These are phyloP conservation scores for Chloropsis cyanopogon DNA, from an alignment of 2,113 vertebrate genomes.

Conservation along the genomic window DNA sequence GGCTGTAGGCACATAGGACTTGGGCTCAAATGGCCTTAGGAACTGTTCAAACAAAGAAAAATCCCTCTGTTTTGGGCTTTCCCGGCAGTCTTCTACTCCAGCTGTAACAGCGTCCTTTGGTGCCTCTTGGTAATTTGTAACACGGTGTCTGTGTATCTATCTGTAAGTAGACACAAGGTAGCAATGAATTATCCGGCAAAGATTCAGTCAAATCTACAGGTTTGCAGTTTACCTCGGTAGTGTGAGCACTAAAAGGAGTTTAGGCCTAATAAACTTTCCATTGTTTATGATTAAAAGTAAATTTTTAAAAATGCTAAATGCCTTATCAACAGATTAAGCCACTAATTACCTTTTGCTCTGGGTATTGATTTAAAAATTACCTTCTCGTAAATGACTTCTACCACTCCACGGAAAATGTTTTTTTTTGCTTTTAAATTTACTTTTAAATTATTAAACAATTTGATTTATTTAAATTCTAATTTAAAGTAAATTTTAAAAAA, in stretches of 20 bases:
- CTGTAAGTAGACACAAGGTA: background rate
- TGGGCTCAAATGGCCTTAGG: accelerated
- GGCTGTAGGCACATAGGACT: background rate
- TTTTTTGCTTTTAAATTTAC: too few species aligned
- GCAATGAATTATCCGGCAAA: background rate
- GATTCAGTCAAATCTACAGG: background rate
- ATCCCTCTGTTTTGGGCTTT: accelerated
- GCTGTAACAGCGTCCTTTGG: background rate
- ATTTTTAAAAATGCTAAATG: background rate
- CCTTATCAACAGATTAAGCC: background rate
- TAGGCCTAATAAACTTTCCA: background rate
- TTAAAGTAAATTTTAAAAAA: too few species aligned
- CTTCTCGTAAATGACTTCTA: background rate
- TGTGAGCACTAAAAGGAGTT: background rate
- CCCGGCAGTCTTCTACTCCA: accelerated
- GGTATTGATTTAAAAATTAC: background rate
- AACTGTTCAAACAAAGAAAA: background rate
- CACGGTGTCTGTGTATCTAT: background rate
- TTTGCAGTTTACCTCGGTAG: accelerated
- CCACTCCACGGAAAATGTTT: background rate
- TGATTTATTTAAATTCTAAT: too few species aligned
- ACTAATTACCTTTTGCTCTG: background rate
- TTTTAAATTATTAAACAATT: too few species aligned
- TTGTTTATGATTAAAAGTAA: background rate
- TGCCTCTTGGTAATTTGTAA: background rate